Percentiles rank a stretch among this genome's conserved stretches.
Evolutionary conservation across 2,113 vertebrate genomes (phyloP).

Genomic region (Isurus oxyrinchus): DNA sequence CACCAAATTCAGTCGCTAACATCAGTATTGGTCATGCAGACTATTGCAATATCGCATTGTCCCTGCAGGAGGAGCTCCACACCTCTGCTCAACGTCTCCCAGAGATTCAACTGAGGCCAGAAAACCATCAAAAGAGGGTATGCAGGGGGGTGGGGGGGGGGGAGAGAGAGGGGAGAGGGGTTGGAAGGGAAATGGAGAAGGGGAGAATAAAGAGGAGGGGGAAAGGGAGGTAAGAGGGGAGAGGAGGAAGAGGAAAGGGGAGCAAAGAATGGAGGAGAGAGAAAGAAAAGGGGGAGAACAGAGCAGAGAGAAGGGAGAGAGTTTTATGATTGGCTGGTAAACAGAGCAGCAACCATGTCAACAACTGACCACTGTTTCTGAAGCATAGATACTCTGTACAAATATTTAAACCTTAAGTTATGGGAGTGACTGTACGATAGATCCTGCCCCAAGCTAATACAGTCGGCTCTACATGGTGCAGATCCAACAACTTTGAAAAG

Average conservation of each 20-base stretch:
- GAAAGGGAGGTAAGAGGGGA: too few relatives aligned
- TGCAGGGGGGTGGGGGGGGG: background rate
- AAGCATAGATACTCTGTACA: background rate
- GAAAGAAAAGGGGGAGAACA: too few relatives aligned
- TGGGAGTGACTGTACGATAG: background rate
- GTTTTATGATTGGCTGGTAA: background rate
- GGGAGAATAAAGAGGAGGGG: too few relatives aligned
- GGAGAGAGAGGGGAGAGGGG: too few relatives aligned
- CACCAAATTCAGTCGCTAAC: background rate
- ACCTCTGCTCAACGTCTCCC: background rate
- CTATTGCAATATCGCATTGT: background rate
- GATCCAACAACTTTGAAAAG: background rate
- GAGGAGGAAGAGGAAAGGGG: too few relatives aligned
- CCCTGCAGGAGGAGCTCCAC: conserved; percentile 14
- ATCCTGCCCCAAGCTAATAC: background rate
- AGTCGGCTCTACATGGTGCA: background rate
- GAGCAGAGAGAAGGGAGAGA: background rate
- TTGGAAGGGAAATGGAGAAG: background rate
- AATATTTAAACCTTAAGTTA: background rate
- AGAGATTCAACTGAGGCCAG: background rate
- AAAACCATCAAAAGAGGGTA: background rate
- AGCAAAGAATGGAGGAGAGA: background rate
- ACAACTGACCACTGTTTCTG: background rate
- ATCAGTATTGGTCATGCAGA: background rate
- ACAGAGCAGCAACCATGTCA: background rate